A percentile compares a stretch with the other conserved stretches of the same genome.
phyloP scores from a whole-genome alignment of 2,888 invertebrate species.

The Automeris io region DNA sequence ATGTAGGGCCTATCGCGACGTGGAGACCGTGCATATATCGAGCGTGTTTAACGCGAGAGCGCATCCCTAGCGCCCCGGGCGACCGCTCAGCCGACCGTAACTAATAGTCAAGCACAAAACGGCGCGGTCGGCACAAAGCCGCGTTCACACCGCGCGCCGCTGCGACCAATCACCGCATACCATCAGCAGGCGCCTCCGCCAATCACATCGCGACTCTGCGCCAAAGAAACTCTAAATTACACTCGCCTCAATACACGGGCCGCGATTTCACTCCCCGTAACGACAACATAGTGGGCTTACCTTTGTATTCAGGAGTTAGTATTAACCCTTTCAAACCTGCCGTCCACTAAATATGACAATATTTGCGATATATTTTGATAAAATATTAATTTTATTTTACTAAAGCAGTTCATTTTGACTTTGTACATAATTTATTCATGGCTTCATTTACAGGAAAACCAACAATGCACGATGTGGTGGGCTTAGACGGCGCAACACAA shows the following conservation, averaged over 20 bases:
- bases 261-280: conserved; percentile 43
- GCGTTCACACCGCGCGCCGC: conserved; percentile 38
- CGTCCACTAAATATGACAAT: no score
- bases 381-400: no score
- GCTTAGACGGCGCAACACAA: no score
- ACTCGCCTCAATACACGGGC: conserved; percentile 49
- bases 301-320: no score
- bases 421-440: no score
- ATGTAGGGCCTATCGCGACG: background rate
- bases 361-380: no score
- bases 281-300: no score
- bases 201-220: conserved; percentile 46
- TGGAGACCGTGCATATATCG: background rate
- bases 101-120: conserved; percentile 73
- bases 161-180: conserved; percentile 51
- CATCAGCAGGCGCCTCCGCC: conserved; percentile 37
- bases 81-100: conserved; percentile 62
- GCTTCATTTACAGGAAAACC: no score
- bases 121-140: conserved; percentile 59
- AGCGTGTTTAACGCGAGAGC: background rate
- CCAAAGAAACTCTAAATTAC: conserved; percentile 67
- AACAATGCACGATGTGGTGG: no score
- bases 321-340: no score
- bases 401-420: no score
- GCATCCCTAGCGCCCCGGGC: conserved; percentile 35